Percentiles rank a stretch among this genome's conserved stretches.
Evolutionary conservation across 2,888 invertebrate genomes (phyloP).

Genomic region (Emmelina monodactyla): DNA sequence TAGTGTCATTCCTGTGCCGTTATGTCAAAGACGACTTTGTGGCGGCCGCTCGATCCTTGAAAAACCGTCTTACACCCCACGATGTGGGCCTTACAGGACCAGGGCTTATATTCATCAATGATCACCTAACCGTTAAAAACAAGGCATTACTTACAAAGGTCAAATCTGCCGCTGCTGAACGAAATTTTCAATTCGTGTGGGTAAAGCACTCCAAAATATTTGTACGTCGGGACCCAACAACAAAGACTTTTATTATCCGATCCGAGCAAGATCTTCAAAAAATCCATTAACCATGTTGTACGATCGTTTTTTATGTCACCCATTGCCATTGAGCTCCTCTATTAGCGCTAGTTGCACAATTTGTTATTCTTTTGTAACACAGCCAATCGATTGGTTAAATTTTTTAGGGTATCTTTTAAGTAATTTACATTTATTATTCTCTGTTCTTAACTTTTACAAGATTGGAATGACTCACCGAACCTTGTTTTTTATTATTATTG

Average conservation of each 20-base stretch:
- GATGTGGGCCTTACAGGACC: neutral
- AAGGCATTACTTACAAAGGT: conserved; percentile 7
- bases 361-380: too few relatives aligned
- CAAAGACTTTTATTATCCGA: neutral
- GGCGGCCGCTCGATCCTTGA: neutral
- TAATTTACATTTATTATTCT: too few relatives aligned
- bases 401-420: too few relatives aligned
- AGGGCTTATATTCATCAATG: conserved; percentile 8
- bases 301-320: too few relatives aligned
- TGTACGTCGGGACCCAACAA: neutral
- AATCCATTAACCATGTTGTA: neutral
- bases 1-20: neutral
- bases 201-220: neutral
- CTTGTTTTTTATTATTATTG: too few relatives aligned
- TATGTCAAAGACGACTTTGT: neutral
- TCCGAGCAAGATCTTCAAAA: neutral
- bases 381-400: too few relatives aligned
- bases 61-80: neutral
- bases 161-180: conserved; percentile 3
- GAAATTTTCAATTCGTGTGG: conserved; percentile 9
- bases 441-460: too few relatives aligned
- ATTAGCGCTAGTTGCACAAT: too few relatives aligned
- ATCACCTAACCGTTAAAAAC: conserved; percentile 13
- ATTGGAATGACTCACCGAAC: too few relatives aligned
- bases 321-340: too few relatives aligned